These are phyloP conservation scores for Acropternis orthonyx DNA, from an alignment of 2,797 vertebrate species.

Conservation along the genomic window DNA sequence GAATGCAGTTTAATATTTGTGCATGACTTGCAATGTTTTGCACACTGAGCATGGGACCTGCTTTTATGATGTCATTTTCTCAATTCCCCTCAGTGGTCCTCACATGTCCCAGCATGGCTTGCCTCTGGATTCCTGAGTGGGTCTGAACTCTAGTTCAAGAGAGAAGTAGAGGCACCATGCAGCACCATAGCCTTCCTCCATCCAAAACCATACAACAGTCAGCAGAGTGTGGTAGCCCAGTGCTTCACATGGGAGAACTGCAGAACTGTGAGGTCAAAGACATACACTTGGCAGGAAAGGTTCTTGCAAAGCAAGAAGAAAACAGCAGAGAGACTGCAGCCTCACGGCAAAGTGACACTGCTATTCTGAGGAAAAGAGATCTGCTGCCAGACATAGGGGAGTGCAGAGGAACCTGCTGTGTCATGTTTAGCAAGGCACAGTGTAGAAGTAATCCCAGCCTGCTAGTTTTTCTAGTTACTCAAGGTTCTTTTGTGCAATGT, in stretches of 20 bases:
- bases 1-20: neutral
- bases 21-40: neutral
- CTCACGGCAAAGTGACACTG: neutral
- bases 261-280: neutral
- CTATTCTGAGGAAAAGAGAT: neutral
- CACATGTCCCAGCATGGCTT: neutral
- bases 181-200: neutral
- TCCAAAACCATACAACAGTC: neutral
- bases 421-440: neutral
- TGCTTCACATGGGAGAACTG: neutral
- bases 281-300: neutral
- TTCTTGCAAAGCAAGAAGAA: neutral
- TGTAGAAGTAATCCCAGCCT: neutral
- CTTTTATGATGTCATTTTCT: neutral
- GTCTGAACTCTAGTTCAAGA: neutral
- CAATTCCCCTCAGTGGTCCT: neutral
- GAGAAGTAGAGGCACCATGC: neutral
- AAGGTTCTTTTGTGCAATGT: neutral
- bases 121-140: fast-evolving
- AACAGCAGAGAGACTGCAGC: neutral
- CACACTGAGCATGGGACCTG: neutral
- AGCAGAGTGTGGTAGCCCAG: neutral
- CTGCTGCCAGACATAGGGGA: neutral
- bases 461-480: neutral
- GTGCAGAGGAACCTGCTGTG: neutral